Conservation (phyloP, 2,113 vertebrate species). For the Spermophilus dauricus region DNA sequence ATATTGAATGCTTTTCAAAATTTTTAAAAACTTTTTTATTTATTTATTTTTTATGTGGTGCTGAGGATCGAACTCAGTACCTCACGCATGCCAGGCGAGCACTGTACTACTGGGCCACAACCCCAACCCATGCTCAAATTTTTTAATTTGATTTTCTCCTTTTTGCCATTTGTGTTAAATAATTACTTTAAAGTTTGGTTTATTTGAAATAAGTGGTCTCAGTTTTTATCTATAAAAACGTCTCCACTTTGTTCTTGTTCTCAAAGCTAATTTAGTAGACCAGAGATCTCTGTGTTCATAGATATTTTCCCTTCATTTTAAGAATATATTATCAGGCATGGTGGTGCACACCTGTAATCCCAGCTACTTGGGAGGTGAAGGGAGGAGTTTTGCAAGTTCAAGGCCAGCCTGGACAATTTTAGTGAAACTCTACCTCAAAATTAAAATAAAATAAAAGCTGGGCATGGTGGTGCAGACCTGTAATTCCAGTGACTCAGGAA, state of each 20-base stretch:
- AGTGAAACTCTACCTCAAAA: not conserved
- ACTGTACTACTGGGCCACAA: too few species aligned
- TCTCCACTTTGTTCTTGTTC: slow-evolving; percentile 16
- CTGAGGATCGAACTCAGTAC: too few species aligned
- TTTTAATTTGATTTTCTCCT: slow-evolving; percentile 24
- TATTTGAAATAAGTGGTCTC: slow-evolving; percentile 14
- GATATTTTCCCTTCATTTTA: not conserved
- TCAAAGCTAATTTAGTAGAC: not conserved
- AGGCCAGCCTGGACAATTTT: too few species aligned
- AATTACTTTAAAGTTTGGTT: not conserved
- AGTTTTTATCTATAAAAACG: not conserved
- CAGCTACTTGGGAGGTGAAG: too few species aligned
- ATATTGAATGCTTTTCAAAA: not conserved
- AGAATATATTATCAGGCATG: not conserved
- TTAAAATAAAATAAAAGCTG: too few species aligned
- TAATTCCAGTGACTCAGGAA: too few species aligned
- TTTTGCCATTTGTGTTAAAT: slow-evolving; percentile 2
- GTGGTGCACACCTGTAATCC: too few species aligned
- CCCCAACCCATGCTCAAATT: not conserved
- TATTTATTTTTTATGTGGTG: too few species aligned
- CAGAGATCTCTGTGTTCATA: not conserved
- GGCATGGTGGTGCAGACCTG: too few species aligned
- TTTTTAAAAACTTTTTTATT: not conserved
- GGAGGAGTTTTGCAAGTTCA: too few species aligned
- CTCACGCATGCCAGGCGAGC: too few species aligned